Evolutionary conservation across 2,888 invertebrate genomes (phyloP).

Genomic region (Archips crataeganus): DNA sequence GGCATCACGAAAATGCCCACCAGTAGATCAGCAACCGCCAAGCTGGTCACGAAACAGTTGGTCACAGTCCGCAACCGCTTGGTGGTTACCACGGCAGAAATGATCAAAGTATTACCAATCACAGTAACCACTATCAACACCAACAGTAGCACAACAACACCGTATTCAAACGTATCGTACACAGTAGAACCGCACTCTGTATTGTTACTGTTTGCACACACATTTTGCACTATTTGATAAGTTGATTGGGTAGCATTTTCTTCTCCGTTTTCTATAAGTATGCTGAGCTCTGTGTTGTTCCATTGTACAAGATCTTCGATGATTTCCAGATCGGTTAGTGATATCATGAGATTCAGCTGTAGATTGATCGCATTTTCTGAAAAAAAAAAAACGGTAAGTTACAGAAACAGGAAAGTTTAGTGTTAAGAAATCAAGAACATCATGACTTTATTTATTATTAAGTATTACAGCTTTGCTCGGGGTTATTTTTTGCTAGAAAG

Average conservation of each 20-base stretch:
- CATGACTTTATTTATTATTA: too few relatives aligned
- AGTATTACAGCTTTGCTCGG: too few relatives aligned
- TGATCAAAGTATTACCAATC: slow-evolving; percentile 95
- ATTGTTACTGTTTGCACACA: slow-evolving; percentile 48
- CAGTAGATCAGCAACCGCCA: slow-evolving; percentile 96
- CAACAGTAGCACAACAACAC: slow-evolving; percentile 87
- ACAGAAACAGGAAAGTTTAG: not conserved
- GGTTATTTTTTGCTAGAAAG: too few relatives aligned
- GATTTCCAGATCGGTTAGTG: slow-evolving; percentile 59
- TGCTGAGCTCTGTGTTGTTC: slow-evolving; percentile 63
- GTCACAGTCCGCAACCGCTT: slow-evolving; percentile 96
- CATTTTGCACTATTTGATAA: slow-evolving; percentile 45
- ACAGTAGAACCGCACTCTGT: slow-evolving; percentile 51
- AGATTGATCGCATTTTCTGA: slow-evolving; percentile 61
- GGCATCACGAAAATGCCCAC: slow-evolving; percentile 98
- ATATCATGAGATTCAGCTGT: slow-evolving; percentile 67
- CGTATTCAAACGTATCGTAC: slow-evolving; percentile 82
- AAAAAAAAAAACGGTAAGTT: slow-evolving; percentile 57
- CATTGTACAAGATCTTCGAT: slow-evolving; percentile 64
- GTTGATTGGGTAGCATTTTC: slow-evolving; percentile 63
- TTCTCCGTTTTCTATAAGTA: slow-evolving; percentile 64
- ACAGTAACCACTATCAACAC: slow-evolving; percentile 90
- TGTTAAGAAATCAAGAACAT: too few relatives aligned
- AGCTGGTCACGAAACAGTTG: slow-evolving; percentile 97
- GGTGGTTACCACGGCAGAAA: slow-evolving; percentile 94